phyloP scores from a whole-genome alignment of 92 coral and sea anemone genomes.

The Phenganax stokvisi region DNA sequence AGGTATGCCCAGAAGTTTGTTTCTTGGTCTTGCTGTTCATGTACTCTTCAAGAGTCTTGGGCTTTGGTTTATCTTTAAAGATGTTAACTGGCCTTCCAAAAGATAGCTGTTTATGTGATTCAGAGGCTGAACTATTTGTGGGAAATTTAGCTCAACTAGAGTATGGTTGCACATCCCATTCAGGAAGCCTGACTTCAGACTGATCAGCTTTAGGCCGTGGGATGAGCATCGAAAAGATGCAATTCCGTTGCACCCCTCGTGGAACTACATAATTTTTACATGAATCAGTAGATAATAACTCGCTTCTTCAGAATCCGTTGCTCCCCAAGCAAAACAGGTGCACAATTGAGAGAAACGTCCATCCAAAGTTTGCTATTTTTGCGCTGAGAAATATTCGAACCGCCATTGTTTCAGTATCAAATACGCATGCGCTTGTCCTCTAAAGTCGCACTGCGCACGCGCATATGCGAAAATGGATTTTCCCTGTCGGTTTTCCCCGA shows the following conservation, averaged over 20 bases:
- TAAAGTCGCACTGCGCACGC: not conserved
- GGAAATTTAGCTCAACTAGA: not conserved
- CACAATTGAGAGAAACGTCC: conserved; percentile 8
- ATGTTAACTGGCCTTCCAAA: not conserved
- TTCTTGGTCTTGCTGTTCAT: not conserved
- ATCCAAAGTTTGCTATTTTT: conserved; percentile 25
- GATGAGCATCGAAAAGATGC: no score
- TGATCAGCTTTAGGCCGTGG: not conserved
- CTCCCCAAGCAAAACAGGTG: not conserved
- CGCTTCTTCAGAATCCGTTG: conserved; percentile 10
- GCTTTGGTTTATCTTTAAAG: not conserved
- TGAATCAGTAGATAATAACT: no score
- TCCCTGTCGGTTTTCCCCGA: not conserved
- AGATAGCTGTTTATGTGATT: not conserved
- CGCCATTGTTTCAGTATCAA: conserved; percentile 33
- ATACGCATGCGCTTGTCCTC: conserved; percentile 31
- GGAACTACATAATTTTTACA: no score
- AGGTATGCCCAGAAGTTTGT: conserved; percentile 2
- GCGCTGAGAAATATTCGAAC: conserved; percentile 32
- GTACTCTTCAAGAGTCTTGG: conserved; percentile 1
- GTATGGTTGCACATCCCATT: not conserved
- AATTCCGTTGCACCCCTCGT: no score
- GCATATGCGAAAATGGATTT: not conserved
- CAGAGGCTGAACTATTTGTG: not conserved
- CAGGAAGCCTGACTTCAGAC: not conserved